These are phyloP conservation scores for Sebastes fasciatus DNA, from an alignment of 2,113 vertebrate species.

Conservation along the genomic window DNA sequence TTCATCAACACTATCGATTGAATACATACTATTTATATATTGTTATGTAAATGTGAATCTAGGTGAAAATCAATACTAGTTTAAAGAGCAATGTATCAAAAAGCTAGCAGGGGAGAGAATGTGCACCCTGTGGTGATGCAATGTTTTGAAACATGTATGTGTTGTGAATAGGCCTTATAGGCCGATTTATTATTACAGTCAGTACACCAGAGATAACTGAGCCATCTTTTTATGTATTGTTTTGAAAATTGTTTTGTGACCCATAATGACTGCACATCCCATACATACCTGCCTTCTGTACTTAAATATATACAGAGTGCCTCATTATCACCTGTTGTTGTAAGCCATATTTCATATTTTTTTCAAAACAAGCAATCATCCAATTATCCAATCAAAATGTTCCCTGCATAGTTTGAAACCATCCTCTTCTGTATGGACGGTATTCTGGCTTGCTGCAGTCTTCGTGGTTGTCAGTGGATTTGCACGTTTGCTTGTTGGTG, in stretches of 20 bases:
- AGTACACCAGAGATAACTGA: constrained; percentile 16
- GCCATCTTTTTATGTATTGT: constrained; percentile 19
- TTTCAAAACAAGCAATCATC: constrained; percentile 5
- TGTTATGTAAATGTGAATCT: not conserved
- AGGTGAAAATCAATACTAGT: not conserved
- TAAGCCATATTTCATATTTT: not conserved
- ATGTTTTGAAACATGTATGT: constrained; percentile 39
- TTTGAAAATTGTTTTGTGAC: not conserved
- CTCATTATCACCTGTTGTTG: not conserved
- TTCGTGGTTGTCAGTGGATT: not conserved
- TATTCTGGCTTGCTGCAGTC: not conserved
- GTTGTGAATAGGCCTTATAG: constrained; percentile 29
- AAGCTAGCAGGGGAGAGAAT: not conserved
- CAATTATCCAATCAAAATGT: constrained; percentile 12
- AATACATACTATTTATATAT: not conserved
- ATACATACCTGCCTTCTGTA: not conserved
- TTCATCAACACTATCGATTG: not conserved
- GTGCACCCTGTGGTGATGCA: constrained; percentile 14
- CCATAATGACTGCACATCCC: not conserved
- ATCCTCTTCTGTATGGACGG: not conserved
- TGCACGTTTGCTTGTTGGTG: not conserved
- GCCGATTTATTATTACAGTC: constrained; percentile 49
- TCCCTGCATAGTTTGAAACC: not conserved
- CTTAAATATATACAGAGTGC: not conserved
- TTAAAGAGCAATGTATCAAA: not conserved